Conservation (phyloP, 2,113 vertebrate species). For the Hemiscyllium ocellatum region DNA sequence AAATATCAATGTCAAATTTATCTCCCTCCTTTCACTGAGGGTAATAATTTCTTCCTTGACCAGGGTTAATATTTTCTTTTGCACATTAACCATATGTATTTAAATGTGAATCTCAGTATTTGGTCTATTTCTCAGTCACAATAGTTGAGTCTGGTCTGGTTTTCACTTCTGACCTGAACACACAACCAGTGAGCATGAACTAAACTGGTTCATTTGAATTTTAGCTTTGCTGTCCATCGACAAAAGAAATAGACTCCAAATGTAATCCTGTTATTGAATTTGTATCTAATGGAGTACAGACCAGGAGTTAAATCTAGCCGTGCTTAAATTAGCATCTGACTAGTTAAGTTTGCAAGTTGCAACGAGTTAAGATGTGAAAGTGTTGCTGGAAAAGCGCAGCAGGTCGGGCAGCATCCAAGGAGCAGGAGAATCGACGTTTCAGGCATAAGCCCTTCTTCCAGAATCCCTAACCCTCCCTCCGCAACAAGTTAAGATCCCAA, state of each 20-base stretch:
- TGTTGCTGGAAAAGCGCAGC: too few relatives aligned
- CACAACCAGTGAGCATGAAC: neutral
- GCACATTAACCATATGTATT: neutral
- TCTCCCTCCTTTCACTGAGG: neutral
- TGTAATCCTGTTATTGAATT: neutral
- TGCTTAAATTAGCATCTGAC: neutral
- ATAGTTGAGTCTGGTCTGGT: neutral
- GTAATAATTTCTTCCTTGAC: neutral
- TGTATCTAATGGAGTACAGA: neutral
- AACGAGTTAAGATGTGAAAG: neutral
- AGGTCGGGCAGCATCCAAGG: too few relatives aligned
- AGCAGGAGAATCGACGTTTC: too few relatives aligned
- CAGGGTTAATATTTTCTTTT: neutral
- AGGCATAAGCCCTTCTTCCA: too few relatives aligned
- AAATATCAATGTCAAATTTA: neutral
- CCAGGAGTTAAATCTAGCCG: neutral
- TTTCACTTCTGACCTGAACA: neutral
- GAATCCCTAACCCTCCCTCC: too few relatives aligned
- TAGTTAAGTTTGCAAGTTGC: neutral
- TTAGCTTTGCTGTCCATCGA: neutral
- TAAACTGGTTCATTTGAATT: neutral
- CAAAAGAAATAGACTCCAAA: neutral
- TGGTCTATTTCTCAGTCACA: neutral
- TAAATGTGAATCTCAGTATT: neutral
- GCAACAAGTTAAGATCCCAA: neutral